phyloP scores from a whole-genome alignment of 2,113 vertebrate genomes.

The Semnornis frantzii region DNA sequence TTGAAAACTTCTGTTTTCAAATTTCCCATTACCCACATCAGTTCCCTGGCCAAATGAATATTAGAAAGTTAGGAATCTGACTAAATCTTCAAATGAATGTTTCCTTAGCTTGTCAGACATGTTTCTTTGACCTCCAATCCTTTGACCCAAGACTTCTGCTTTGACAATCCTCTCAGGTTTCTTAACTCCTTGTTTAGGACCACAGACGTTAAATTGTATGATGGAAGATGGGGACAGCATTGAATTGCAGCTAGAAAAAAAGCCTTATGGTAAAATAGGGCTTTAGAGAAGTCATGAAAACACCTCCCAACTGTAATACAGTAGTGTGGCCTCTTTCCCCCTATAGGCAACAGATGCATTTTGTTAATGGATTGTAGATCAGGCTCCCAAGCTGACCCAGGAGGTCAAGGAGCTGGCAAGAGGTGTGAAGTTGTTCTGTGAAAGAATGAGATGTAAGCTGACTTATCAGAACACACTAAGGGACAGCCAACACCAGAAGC shows the following conservation, averaged over 20 bases:
- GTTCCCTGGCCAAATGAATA: not conserved
- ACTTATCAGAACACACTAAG: not conserved
- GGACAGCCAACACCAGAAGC: not conserved
- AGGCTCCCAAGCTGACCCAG: not conserved
- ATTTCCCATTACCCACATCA: not conserved
- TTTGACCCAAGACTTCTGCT: not conserved
- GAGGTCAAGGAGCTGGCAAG: not conserved
- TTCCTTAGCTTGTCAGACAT: not conserved
- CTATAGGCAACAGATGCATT: not conserved
- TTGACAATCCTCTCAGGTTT: not conserved
- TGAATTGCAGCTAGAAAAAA: not conserved
- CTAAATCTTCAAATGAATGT: not conserved
- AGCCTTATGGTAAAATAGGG: not conserved
- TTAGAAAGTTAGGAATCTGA: not conserved
- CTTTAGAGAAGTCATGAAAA: not conserved
- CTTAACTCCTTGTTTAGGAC: not conserved
- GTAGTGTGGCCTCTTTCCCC: not conserved
- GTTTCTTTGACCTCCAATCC: not conserved
- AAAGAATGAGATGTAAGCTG: not conserved
- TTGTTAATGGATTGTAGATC: not conserved
- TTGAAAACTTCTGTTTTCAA: not conserved
- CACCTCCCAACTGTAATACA: not conserved
- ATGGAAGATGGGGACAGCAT: not conserved
- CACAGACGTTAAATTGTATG: not conserved
- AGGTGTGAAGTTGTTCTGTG: not conserved